phyloP scores from a whole-genome alignment of 2,888 invertebrate species.

The Ypsolopha sequella region DNA sequence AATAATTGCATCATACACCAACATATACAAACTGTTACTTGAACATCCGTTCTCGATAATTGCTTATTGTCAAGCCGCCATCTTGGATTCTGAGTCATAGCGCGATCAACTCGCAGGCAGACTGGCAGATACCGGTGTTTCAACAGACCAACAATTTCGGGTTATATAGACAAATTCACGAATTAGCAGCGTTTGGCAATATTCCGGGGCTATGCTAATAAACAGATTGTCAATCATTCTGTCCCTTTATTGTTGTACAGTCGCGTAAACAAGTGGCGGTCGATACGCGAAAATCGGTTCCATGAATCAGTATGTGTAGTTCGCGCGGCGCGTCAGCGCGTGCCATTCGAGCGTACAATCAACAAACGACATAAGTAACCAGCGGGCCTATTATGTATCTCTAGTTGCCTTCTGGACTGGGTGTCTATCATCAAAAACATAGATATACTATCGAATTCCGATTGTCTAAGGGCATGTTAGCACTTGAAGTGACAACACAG shows the following conservation, averaged over 20 bases:
- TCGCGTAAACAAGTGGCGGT: background rate
- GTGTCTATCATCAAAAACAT: too few species aligned
- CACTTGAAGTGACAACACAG: too few species aligned
- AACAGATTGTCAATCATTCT: constrained; percentile 17
- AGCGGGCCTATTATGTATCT: too few species aligned
- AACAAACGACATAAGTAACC: too few species aligned
- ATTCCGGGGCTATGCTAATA: constrained; percentile 7
- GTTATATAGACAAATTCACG: constrained; percentile 26
- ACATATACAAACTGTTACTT: background rate
- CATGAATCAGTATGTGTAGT: too few species aligned
- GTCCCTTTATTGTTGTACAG: constrained; percentile 11
- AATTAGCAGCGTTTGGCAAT: constrained; percentile 1
- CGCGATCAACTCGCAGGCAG: constrained; percentile 33
- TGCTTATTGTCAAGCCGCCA: constrained; percentile 44
- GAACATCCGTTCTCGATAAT: constrained; percentile 30
- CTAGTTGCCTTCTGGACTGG: too few species aligned
- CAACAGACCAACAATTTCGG: constrained; percentile 30
- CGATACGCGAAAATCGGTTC: too few species aligned
- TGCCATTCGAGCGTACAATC: too few species aligned
- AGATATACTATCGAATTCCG: too few species aligned
- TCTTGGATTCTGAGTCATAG: constrained; percentile 38
- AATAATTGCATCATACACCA: too few species aligned
- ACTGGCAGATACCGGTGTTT: constrained; percentile 27
- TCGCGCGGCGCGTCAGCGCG: too few species aligned
- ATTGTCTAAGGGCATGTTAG: too few species aligned